Percentiles rank a stretch among this genome's conserved stretches.
Conservation (phyloP, 1,140 invertebrate species). For the Hypsibius dujardini region DNA sequence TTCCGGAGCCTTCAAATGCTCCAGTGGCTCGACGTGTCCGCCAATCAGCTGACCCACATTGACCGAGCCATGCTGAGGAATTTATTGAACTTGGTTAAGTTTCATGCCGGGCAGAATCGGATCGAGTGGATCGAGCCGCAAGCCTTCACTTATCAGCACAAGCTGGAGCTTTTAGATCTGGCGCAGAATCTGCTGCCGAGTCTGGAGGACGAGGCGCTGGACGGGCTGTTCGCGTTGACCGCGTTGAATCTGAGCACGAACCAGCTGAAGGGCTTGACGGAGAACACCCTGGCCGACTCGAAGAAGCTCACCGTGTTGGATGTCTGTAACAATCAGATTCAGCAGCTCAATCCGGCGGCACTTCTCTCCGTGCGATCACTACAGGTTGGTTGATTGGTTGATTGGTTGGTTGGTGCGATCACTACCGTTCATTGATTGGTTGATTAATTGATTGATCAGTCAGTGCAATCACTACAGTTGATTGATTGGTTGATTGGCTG, state of each 20-base stretch:
- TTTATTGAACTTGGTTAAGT: constrained; percentile 58
- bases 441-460: no score
- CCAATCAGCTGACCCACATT: constrained; percentile 59
- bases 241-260: constrained; percentile 61
- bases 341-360: constrained; percentile 46
- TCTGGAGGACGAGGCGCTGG: constrained; percentile 54
- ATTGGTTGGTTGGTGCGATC: no score
- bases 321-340: constrained; percentile 58
- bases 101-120: constrained; percentile 58
- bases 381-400: no score
- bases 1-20: constrained; percentile 68
- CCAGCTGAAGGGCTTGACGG: constrained; percentile 44
- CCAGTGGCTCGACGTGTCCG: constrained; percentile 61
- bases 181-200: constrained; percentile 57
- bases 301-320: constrained; percentile 49
- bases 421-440: no score
- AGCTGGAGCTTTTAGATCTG: constrained; percentile 57
- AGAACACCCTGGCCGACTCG: not conserved
- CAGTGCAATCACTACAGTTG: no score
- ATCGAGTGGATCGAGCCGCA: constrained; percentile 56
- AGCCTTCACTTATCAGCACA: constrained; percentile 61
- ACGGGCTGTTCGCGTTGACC: constrained; percentile 56
- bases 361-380: constrained; percentile 41
- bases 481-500: no score
- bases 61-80: constrained; percentile 62